Percentiles rank a stretch among this genome's conserved stretches.
Conservation (phyloP, 2,797 vertebrate genomes). For the Choloepus didactylus region DNA sequence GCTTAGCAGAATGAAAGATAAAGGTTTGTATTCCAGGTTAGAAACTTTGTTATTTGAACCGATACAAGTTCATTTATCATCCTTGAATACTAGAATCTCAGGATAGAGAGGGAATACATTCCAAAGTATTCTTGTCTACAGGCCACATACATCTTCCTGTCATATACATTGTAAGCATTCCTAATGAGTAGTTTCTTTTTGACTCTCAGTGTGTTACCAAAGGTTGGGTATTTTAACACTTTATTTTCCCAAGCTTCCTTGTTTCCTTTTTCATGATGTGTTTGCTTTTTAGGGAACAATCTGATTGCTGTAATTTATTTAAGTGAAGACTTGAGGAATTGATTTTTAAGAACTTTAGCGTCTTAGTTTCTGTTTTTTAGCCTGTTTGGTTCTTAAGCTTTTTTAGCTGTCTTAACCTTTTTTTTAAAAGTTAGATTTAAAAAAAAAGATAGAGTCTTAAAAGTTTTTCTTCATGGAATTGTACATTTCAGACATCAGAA, state of each 20-base stretch:
- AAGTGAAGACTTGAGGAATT: neutral
- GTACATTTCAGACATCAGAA: neutral
- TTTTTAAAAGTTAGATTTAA: neutral
- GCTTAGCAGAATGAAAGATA: neutral
- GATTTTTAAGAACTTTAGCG: neutral
- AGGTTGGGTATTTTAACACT: neutral
- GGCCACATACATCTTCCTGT: neutral
- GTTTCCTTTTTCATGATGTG: neutral
- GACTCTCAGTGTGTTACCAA: neutral
- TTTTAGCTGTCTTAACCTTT: neutral
- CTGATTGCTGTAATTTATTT: slow-evolving; percentile 28
- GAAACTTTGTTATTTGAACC: neutral
- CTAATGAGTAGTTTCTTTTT: neutral
- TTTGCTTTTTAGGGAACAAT: neutral
- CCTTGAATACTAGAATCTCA: slow-evolving; percentile 6
- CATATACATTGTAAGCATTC: neutral
- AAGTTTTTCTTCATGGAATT: slow-evolving; percentile 35
- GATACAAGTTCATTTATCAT: neutral
- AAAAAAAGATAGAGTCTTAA: neutral
- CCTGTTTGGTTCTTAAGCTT: neutral
- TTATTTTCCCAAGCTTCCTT: neutral
- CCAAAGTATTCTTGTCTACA: neutral
- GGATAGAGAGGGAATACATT: neutral
- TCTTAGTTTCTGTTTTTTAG: slow-evolving; percentile 16
- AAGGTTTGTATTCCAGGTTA: neutral